A percentile compares a stretch with the other conserved stretches of the same genome.
These are phyloP conservation scores for Drosophila watanabei DNA, from an alignment of 1,140 invertebrate species.

Conservation along the genomic window DNA sequence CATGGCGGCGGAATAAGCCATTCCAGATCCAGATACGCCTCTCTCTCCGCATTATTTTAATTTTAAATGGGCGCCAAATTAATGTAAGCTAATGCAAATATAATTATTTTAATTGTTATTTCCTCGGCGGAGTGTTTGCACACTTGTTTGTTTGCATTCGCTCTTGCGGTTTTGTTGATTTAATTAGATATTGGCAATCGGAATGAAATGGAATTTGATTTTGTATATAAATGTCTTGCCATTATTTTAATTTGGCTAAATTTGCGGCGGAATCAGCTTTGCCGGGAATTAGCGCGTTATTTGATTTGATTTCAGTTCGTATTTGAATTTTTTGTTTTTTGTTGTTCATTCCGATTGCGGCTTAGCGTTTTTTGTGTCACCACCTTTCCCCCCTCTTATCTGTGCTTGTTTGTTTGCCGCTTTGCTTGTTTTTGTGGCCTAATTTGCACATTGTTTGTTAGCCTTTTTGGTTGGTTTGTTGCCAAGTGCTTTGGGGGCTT, in stretches of 20 bases:
- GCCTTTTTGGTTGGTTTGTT: slow-evolving; percentile 38
- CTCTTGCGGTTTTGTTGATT: slow-evolving; percentile 55
- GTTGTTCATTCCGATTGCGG: slow-evolving; percentile 16
- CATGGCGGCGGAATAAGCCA: slow-evolving; percentile 24
- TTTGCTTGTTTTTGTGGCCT: slow-evolving; percentile 27
- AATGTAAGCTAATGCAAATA: slow-evolving; percentile 57
- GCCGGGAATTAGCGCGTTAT: slow-evolving; percentile 60
- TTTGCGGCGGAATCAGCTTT: slow-evolving; percentile 72
- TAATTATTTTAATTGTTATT: slow-evolving; percentile 58
- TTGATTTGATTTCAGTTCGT: slow-evolving; percentile 58
- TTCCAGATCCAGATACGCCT: slow-evolving; percentile 1
- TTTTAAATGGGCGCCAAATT: slow-evolving; percentile 36
- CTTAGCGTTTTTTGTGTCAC: slow-evolving; percentile 22
- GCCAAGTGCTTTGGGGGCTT: slow-evolving; percentile 32
- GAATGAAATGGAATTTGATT: slow-evolving; percentile 63
- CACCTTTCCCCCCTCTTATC: background rate
- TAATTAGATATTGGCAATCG: slow-evolving; percentile 78
- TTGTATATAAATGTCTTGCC: slow-evolving; percentile 57
- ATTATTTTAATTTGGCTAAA: slow-evolving; percentile 73
- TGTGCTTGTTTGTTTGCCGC: slow-evolving; percentile 13
- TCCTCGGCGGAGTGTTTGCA: slow-evolving; percentile 11
- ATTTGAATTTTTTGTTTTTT: slow-evolving; percentile 5
- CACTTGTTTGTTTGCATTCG: slow-evolving; percentile 44
- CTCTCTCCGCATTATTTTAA: slow-evolving; percentile 19
- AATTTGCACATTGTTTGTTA: slow-evolving; percentile 52